A percentile compares a stretch with the other conserved stretches of the same genome.
These are phyloP conservation scores for Tachysurus vachellii DNA, from an alignment of 2,113 vertebrate genomes.

Conservation along the genomic window DNA sequence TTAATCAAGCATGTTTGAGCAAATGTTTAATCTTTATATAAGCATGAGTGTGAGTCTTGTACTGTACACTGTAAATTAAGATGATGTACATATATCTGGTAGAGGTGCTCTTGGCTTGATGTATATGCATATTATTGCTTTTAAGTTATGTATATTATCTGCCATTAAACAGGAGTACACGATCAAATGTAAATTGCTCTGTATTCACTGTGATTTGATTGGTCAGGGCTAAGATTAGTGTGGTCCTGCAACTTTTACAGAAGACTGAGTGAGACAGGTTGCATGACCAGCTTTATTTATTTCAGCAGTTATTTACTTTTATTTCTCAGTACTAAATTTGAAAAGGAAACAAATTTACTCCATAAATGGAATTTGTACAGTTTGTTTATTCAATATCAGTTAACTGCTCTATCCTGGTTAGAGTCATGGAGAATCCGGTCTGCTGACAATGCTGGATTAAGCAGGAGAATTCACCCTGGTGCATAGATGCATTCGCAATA, in stretches of 20 bases:
- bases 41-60: slow-evolving; percentile 20
- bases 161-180: slow-evolving; percentile 35
- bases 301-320: background rate
- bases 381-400: background rate
- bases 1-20: slow-evolving; percentile 30
- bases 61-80: slow-evolving; percentile 30
- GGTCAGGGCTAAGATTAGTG: background rate
- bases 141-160: slow-evolving; percentile 37
- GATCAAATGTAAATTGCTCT: slow-evolving; percentile 24
- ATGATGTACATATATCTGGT: slow-evolving; percentile 31
- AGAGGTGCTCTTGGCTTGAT: slow-evolving; percentile 15
- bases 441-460: background rate
- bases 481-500: background rate
- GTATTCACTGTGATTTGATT: background rate
- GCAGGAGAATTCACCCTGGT: background rate
- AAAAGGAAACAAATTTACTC: background rate
- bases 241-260: background rate
- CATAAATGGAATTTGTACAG: background rate
- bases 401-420: background rate
- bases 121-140: slow-evolving; percentile 27
- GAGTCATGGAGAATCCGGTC: background rate
- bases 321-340: background rate
- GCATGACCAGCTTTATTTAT: background rate
- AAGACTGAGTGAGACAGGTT: background rate
- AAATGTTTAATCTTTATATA: slow-evolving; percentile 4